Conservation (phyloP, 1,140 invertebrate genomes). For the Pteromalus puparum region DNA sequence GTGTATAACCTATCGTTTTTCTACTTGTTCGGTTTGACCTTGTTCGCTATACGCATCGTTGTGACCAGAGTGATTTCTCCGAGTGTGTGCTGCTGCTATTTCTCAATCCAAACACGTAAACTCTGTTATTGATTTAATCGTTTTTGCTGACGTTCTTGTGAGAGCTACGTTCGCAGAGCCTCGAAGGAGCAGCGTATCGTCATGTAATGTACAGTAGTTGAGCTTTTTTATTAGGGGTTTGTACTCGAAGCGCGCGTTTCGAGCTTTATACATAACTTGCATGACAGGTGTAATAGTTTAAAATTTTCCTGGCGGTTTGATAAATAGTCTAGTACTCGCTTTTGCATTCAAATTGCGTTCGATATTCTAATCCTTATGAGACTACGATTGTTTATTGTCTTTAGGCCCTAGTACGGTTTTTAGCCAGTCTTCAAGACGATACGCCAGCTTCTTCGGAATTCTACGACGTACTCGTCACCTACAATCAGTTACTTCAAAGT, state of each 20-base stretch:
- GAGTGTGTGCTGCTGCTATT: too few species aligned
- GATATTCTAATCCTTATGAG: slow-evolving; percentile 40
- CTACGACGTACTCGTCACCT: not conserved
- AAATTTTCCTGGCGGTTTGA: not conserved
- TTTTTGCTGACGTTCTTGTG: not conserved
- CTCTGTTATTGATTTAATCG: too few species aligned
- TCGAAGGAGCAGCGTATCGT: not conserved
- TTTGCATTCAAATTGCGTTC: slow-evolving; percentile 30
- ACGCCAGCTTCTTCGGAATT: not conserved
- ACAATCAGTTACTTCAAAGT: not conserved
- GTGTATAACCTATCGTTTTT: slow-evolving; percentile 44
- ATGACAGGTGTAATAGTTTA: not conserved
- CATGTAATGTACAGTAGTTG: not conserved
- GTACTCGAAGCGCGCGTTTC: slow-evolving; percentile 50
- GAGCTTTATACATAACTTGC: slow-evolving; percentile 52
- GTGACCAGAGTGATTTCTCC: too few species aligned
- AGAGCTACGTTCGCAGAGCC: not conserved
- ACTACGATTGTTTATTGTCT: slow-evolving; percentile 10
- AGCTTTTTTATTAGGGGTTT: slow-evolving; percentile 43
- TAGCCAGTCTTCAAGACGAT: not conserved
- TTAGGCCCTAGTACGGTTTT: not conserved
- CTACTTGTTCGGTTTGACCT: too few species aligned
- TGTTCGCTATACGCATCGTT: too few species aligned
- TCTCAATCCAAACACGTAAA: too few species aligned
- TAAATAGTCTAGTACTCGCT: slow-evolving; percentile 21